Percentiles rank a stretch among this genome's conserved stretches.
Evolutionary conservation across 2,797 vertebrate species (phyloP).

Genomic region (Ceyx erithaca): DNA sequence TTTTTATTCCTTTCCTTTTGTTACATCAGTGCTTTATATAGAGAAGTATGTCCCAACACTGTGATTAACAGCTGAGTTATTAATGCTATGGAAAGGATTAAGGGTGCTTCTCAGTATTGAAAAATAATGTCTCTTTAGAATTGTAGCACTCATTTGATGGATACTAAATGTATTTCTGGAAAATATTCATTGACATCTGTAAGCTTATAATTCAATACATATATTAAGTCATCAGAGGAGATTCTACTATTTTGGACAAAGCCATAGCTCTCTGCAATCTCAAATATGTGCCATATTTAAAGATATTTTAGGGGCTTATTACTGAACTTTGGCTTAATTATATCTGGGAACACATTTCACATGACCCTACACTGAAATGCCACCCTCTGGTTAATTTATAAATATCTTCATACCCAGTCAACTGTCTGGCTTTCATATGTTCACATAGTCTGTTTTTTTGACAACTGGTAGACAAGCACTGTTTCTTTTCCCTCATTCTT

Average conservation of each 20-base stretch:
- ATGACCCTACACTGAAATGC: background rate
- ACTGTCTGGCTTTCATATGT: background rate
- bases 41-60: background rate
- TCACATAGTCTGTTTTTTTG: background rate
- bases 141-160: background rate
- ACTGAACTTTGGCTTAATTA: background rate
- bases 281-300: background rate
- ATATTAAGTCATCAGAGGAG: background rate
- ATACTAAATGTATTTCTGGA: background rate
- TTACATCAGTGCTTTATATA: background rate
- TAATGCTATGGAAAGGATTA: background rate
- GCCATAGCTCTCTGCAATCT: background rate
- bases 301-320: background rate
- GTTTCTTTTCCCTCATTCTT: background rate
- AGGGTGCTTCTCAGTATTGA: background rate
- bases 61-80: conserved; percentile 18
- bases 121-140: background rate
- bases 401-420: background rate
- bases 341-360: background rate
- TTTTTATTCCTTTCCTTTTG: background rate
- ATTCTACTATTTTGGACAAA: background rate
- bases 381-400: background rate
- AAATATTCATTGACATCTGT: background rate
- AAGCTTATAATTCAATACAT: background rate
- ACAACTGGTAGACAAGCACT: background rate